phyloP scores from a whole-genome alignment of 2,113 vertebrate species.

The Malurus alboscapulatus region DNA sequence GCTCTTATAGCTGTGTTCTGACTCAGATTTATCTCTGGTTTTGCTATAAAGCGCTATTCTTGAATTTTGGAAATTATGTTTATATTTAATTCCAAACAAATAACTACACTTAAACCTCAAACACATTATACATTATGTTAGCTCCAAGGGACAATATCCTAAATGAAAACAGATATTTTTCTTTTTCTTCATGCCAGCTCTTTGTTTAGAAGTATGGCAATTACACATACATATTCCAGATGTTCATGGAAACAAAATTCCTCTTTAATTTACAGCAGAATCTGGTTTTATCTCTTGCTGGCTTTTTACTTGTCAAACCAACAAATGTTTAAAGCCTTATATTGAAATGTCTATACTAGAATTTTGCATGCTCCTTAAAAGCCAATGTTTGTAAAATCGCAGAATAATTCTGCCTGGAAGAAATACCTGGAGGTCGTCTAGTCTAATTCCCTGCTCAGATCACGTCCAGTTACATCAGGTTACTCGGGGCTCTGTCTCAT shows the following conservation, averaged over 20 bases:
- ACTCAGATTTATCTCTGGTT: neutral
- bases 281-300: constrained; percentile 21
- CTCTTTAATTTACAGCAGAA: constrained; percentile 48
- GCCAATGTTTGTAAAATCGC: neutral
- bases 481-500: neutral
- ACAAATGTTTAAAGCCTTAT: neutral
- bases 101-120: constrained; percentile 6
- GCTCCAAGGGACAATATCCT: constrained; percentile 44
- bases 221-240: constrained; percentile 29
- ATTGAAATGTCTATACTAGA: neutral
- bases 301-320: constrained; percentile 17
- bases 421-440: neutral
- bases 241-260: constrained; percentile 45
- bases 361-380: neutral
- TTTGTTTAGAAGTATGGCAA: constrained; percentile 38
- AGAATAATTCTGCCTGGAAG: neutral
- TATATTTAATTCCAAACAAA: constrained; percentile 44
- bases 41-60: neutral
- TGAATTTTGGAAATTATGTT: constrained; percentile 7
- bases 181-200: constrained; percentile 50
- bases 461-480: neutral
- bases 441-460: neutral
- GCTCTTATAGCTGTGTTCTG: neutral
- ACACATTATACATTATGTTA: constrained; percentile 31
- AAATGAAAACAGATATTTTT: constrained; percentile 65